Conservation (phyloP, 64 coral and sea anemone species). For the Trachythela sp. region DNA sequence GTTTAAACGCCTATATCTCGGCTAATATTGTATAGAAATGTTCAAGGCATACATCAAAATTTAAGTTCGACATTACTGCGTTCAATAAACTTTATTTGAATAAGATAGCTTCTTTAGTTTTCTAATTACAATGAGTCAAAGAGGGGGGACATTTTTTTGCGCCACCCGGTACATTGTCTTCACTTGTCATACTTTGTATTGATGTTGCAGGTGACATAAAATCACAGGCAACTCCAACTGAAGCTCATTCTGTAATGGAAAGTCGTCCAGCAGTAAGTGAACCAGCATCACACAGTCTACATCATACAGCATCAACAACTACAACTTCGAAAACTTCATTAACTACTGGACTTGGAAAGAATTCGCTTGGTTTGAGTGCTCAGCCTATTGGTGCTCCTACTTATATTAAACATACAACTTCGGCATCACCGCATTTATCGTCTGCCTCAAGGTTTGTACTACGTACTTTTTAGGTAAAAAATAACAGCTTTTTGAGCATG, state of each 20-base stretch:
- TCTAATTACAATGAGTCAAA: no score
- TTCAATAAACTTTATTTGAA: no score
- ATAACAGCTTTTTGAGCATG: no score
- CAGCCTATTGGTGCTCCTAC: neutral
- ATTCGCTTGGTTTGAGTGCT: neutral
- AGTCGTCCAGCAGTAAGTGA: neutral
- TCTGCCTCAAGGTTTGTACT: neutral
- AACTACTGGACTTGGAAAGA: neutral
- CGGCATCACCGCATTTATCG: neutral
- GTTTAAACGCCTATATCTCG: no score
- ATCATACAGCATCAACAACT: neutral
- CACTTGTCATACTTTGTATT: neutral
- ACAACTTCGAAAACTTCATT: neutral
- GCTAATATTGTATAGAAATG: no score
- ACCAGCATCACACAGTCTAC: neutral
- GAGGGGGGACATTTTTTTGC: no score
- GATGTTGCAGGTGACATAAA: constrained; percentile 5
- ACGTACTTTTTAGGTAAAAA: neutral
- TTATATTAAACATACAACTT: neutral
- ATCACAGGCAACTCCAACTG: neutral
- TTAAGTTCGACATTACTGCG: no score
- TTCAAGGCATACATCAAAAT: no score
- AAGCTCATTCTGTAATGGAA: neutral
- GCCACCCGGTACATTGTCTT: neutral
- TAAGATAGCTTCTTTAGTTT: no score